Base-by-base conservation (phyloP, 2,888 invertebrate genomes). In the Ypsolopha scabrella region DNA sequence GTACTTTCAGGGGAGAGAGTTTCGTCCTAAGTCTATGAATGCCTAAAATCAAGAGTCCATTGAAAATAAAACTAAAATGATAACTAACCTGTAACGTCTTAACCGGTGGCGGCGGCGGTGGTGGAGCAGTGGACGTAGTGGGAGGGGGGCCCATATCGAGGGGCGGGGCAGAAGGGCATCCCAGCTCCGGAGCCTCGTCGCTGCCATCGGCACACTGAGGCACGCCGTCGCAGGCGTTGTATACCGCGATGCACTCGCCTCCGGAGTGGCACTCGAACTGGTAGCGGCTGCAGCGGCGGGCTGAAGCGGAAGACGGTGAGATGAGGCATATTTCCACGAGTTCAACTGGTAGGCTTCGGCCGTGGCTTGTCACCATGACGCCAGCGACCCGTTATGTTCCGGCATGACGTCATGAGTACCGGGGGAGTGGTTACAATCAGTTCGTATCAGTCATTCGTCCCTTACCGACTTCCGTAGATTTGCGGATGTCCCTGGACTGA, bases 171-270 rank as follows among this genome's bases (percentile, higher is more conserved):
- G 82, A 75, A 3, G 92, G 94, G 69, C 94, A 94, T 55, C 90
- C 90, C 56, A 96, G 88, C 79, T 95, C 95, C 35, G 93, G 91
- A 49, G 93, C 94, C 81, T 97, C 97, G 76, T 97, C 97, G 69
- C 95, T 96, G 58, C 93, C 95, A 83, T 97, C 97, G 1, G 93
- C 89, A 77, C 95, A 96, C 80, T 97, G 96, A 34, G 95, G 92
- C 62, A 98, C 94, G 50, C 96, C 96, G 77, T 97, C 96, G 68
- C 97, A 98, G 7, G 94, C 96, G 79, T 98, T 97, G 82, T 98
- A 98, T 62, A 97, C 89, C 6, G 96, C 97, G 64, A 98, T 95
- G 74, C 97, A 98, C 76, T 97, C 96, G 46, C 92, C 92, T 44
- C 94, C 93, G 54, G 89, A 90, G 59, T 92, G 91, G 68, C 97